A percentile compares a stretch with the other conserved stretches of the same genome.
These are phyloP conservation scores for Poecile atricapillus DNA, from an alignment of 2,113 vertebrate genomes.

Conservation along the genomic window DNA sequence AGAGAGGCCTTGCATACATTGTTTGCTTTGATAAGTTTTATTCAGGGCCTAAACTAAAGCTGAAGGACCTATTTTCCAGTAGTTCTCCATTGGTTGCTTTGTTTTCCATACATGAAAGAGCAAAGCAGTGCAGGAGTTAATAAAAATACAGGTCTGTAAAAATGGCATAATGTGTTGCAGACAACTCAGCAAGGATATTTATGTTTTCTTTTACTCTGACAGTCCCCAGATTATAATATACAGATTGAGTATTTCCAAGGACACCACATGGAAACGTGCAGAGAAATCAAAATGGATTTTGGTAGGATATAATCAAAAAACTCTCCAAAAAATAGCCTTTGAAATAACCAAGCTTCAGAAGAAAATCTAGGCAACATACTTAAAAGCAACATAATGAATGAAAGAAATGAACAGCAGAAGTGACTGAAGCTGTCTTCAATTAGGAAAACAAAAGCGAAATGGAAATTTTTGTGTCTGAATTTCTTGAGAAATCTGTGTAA, in stretches of 20 bases:
- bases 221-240: not conserved
- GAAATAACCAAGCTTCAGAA: not conserved
- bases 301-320: not conserved
- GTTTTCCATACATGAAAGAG: not conserved
- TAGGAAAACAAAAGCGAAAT: not conserved
- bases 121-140: not conserved
- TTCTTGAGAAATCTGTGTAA: not conserved
- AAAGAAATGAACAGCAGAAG: not conserved
- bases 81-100: not conserved
- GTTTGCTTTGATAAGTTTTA: slow-evolving; percentile 1
- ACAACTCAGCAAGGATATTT: not conserved
- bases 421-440: not conserved
- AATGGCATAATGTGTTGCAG: not conserved
- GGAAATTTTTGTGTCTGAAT: not conserved
- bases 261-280: not conserved
- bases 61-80: slow-evolving; percentile 2
- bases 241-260: not conserved
- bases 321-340: not conserved
- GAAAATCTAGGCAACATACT: not conserved
- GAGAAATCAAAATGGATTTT: not conserved
- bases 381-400: not conserved
- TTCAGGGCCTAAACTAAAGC: not conserved
- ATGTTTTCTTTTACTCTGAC: slow-evolving; percentile 5
- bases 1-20: not conserved
- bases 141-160: slow-evolving; percentile 15